A percentile compares a stretch with the other conserved stretches of the same genome.
These are phyloP conservation scores for Pristionchus japonicus DNA, from an alignment of 2,888 invertebrate species.

Conservation along the genomic window DNA sequence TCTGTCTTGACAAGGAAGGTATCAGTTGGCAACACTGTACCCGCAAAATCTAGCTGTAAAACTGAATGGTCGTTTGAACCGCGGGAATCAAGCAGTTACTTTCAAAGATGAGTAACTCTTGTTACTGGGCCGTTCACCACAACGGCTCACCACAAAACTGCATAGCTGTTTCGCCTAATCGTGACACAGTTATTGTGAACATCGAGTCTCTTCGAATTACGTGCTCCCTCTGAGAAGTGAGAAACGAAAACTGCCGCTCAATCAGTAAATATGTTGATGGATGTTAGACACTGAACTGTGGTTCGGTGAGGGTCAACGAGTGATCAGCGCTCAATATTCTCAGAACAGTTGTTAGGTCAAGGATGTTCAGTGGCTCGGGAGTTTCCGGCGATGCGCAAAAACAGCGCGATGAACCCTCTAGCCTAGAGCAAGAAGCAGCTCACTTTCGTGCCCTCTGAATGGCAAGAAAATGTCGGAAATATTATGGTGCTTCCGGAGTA, in stretches of 20 bases:
- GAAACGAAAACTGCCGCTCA: neutral
- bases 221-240: neutral
- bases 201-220: neutral
- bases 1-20: too few relatives aligned
- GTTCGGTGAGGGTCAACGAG: neutral
- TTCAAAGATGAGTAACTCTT: constrained; percentile 12
- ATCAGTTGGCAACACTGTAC: too few relatives aligned
- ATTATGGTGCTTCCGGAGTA: too few relatives aligned
- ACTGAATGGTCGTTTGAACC: neutral
- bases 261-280: neutral
- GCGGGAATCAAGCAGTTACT: neutral
- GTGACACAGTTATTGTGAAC: neutral
- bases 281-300: neutral
- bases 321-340: neutral
- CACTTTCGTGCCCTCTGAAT: too few relatives aligned
- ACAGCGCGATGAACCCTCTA: too few relatives aligned
- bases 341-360: neutral
- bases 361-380: too few relatives aligned
- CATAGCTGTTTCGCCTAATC: neutral
- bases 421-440: too few relatives aligned
- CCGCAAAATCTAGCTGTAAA: neutral
- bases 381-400: too few relatives aligned
- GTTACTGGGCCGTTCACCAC: neutral
- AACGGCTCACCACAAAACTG: neutral
- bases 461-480: too few relatives aligned